Percentiles rank a stretch among this genome's conserved stretches.
phyloP scores from a whole-genome alignment of 2,888 invertebrate species.

The Criorhina ranunculi region DNA sequence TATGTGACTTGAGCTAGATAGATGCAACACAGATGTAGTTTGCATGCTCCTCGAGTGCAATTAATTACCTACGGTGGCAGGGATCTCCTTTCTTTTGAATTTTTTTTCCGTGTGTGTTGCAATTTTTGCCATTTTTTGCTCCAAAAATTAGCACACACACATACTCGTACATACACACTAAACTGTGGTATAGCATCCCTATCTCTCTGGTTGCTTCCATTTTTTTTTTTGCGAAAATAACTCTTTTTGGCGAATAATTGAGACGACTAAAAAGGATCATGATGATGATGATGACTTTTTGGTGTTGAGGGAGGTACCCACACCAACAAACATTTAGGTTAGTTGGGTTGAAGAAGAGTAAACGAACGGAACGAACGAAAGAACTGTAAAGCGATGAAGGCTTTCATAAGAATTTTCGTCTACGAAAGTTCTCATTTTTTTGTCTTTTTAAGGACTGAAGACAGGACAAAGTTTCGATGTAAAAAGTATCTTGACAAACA shows the following conservation, averaged over 20 bases:
- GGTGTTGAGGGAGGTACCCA: neutral
- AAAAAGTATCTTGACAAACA: constrained; percentile 51
- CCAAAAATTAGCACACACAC: constrained; percentile 20
- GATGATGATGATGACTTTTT: constrained; percentile 27
- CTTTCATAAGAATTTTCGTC: constrained; percentile 7
- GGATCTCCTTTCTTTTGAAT: neutral
- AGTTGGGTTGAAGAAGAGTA: constrained; percentile 18
- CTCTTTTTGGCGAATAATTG: constrained; percentile 45
- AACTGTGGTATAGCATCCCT: neutral
- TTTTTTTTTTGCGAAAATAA: neutral
- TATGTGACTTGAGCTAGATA: too few relatives aligned
- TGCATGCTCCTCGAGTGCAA: constrained; percentile 8
- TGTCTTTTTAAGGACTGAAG: neutral
- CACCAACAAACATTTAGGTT: constrained; percentile 45
- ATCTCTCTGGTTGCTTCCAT: neutral
- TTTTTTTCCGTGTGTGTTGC: constrained; percentile 11
- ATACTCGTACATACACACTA: too few relatives aligned
- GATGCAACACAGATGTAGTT: neutral
- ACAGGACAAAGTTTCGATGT: constrained; percentile 56
- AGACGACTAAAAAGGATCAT: constrained; percentile 51
- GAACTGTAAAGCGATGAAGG: too few relatives aligned
- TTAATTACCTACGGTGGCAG: constrained; percentile 33
- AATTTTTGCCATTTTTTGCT: constrained; percentile 32
- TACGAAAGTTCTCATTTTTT: neutral
- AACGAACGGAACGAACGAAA: constrained; percentile 4